Evolutionary conservation across 2,113 vertebrate genomes (phyloP), one percentile per base, ranked within the genome.

Genomic region (Paramormyrops kingsleyae): DNA sequence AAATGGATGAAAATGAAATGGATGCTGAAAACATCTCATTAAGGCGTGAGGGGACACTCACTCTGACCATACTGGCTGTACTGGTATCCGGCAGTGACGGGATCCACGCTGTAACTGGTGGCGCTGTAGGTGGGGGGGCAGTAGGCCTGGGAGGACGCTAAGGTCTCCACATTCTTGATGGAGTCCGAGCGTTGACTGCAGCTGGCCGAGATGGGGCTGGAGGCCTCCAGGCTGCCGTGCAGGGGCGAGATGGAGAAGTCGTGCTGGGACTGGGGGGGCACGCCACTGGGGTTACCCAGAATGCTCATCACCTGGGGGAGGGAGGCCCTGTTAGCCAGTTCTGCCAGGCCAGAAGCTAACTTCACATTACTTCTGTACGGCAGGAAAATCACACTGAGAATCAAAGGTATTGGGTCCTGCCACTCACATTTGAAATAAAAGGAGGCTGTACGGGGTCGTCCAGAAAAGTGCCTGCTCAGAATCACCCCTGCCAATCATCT

Each of bases 181-280:
- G 97, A 94, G 95, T 99, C 99, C 0, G 98, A 97, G 89, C 99
- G 93, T 96, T 99, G 99, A 96, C 99, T 99, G 96, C 99, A 99
- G 96, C 98, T 99, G 94, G 97, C 98, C 0, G 99, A 98, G 96
- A 99, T 98, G 94, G 98, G 95, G 94, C 97, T 97, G 93, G 97
- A 97, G 10, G 96, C 96, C 86, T 99, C 98, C 95, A 99, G 96
- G 93, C 97, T 95, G 35, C 98, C 93, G 39, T 99, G 99, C 74
- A 99, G 97, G 0, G 99, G 99, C 50, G 99, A 99, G 95, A 99
- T 98, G 94, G 99, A 99, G 95, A 99, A 99, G 94, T 99, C 99
- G 56, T 98, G 97, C 96, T 99, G 98, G 4, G 97, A 93, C 95
- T 99, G 99, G 0, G 98, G 97, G 0, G 97, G 94, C 89, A 99